Base-by-base conservation (phyloP, 2,113 vertebrate genomes). In the Jacana jacana region DNA sequence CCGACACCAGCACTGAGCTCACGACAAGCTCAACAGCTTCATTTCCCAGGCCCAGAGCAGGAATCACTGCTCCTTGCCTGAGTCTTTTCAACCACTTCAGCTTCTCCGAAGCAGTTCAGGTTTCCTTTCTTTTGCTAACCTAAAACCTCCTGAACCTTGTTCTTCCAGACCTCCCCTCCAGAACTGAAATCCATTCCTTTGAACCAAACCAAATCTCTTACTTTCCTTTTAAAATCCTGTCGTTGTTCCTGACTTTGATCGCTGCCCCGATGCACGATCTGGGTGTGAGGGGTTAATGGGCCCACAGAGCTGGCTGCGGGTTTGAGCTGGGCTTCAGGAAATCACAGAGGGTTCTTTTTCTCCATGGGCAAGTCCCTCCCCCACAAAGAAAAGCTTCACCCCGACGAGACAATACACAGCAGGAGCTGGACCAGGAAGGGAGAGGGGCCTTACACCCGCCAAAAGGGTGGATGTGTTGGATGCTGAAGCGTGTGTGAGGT, bases 381-480 rank as follows among this genome's bases (percentile, higher is more conserved):
- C 17, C 46, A 46, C 0, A 4, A 28, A 49, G 46, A 48, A 49
- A 86, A 81, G 80, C 13, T 61, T 75, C 54, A 37, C 20, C 0
- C 3, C 2, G 7, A 40, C 13, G 8, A n/a, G 55, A 19, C 2
- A 37, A 57, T 8, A 28, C 49, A 17, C 11, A 30, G 14, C 5
- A 42, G 76, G 24, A 81, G 76, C 33, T 57, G 66, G 24, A 23
- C 1, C 10, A 64, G 61, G 71, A 35, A 44, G 15, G 61, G 27
- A 75, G 48, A 77, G 54, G 49, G 76, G 4, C 37, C 33, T 42
- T 4, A 8, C 12, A 5, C 9, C 37, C n/a, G 11, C 16, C 27
- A 2, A 16, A 52, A 66, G 4, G 10, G 25, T 28, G 23, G 23
- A 9, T 4, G 2, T 3, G 6, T 6, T 35, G 64, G n/a, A n/a